Conservation (phyloP, 2,888 invertebrate genomes). For the Drepana falcataria region DNA sequence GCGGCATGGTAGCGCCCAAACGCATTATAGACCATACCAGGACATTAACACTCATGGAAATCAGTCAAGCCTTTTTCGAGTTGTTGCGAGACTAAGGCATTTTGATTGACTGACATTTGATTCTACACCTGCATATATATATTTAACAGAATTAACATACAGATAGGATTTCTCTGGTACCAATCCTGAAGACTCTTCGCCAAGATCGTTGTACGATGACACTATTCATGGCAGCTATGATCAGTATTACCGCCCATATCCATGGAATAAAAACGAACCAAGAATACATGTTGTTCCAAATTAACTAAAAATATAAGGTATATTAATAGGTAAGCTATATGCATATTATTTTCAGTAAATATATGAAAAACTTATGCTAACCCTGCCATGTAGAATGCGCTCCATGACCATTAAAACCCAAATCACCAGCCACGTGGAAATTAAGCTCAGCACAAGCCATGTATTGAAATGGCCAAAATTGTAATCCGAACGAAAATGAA, state of each 20-base stretch:
- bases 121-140: too few relatives aligned
- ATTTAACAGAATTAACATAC: constrained; percentile 30
- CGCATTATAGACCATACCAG: neutral
- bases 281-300: constrained; percentile 57
- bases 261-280: constrained; percentile 52
- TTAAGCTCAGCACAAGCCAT: constrained; percentile 30
- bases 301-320: constrained; percentile 39
- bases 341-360: neutral
- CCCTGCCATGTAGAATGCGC: constrained; percentile 41
- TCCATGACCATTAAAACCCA: constrained; percentile 53
- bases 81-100: too few relatives aligned
- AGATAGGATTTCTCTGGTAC: constrained; percentile 39
- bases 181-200: constrained; percentile 39
- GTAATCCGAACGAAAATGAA: constrained; percentile 35
- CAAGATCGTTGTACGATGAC: constrained; percentile 22
- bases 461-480: constrained; percentile 37
- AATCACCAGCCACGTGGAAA: constrained; percentile 42
- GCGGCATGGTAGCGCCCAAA: neutral
- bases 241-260: constrained; percentile 43
- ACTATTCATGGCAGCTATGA: constrained; percentile 30
- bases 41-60: too few relatives aligned
- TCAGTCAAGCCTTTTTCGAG: too few relatives aligned
- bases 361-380: constrained; percentile 24
- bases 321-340: constrained; percentile 1
- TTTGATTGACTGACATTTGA: too few relatives aligned